A percentile compares a stretch with the other conserved stretches of the same genome.
phyloP scores from a whole-genome alignment of 1,140 invertebrate species.

The Octopus sinensis region DNA sequence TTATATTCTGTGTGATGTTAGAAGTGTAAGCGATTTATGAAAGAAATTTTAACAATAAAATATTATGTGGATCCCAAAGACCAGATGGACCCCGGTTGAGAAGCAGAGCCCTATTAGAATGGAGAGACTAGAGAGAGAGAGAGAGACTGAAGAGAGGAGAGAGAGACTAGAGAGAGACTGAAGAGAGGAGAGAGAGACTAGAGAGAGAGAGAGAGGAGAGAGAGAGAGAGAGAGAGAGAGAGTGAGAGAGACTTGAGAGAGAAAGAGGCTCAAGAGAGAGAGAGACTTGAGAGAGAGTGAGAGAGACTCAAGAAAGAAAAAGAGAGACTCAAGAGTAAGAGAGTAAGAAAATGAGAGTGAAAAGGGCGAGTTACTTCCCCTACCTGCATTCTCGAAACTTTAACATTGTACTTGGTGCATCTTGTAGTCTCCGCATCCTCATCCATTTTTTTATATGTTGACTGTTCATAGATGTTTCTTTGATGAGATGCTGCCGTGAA shows the following conservation, averaged over 20 bases:
- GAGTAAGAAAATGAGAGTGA: conserved; percentile 9
- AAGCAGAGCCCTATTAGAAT: too few species aligned
- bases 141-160: too few species aligned
- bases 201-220: conserved; percentile 3
- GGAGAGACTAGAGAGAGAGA: too few species aligned
- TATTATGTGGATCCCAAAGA: too few species aligned
- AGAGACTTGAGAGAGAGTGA: background rate
- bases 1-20: too few species aligned
- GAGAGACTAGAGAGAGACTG: background rate
- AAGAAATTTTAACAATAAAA: too few species aligned
- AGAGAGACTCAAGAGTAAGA: conserved; percentile 17
- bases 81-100: too few species aligned
- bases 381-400: conserved; percentile 86
- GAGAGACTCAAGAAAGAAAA: conserved; percentile 15
- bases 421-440: conserved; percentile 73
- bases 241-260: background rate
- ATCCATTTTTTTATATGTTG: conserved; percentile 88
- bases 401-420: conserved; percentile 81
- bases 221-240: background rate
- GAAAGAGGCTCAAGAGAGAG: background rate
- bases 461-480: conserved; percentile 83
- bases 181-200: background rate
- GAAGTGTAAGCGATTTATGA: too few species aligned
- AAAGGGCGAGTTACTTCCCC: conserved; percentile 3
- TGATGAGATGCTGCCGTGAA: conserved; percentile 58